phyloP scores from a whole-genome alignment of 2,888 invertebrate species.

The Anarsia innoxiella region DNA sequence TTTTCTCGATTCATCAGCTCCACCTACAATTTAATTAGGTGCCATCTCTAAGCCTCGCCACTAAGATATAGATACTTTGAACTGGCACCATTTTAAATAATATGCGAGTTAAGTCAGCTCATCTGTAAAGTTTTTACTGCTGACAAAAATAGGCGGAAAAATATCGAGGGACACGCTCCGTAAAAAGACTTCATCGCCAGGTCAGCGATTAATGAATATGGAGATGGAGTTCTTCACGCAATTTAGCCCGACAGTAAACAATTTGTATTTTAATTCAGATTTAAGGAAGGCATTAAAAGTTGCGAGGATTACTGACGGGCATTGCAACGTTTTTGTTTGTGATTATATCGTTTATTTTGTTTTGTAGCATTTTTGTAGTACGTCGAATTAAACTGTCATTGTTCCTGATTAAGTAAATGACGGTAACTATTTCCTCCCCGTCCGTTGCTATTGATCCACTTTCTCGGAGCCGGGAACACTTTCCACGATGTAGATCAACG shows the following conservation, averaged over 20 bases:
- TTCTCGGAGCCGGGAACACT: too few relatives aligned
- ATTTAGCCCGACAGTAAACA: conserved; percentile 54
- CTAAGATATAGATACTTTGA: neutral
- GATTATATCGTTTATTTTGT: too few relatives aligned
- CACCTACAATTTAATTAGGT: too few relatives aligned
- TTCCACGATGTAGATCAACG: too few relatives aligned
- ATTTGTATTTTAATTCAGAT: conserved; percentile 55
- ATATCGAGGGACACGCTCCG: conserved; percentile 7
- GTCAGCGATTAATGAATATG: conserved; percentile 59
- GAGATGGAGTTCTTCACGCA: conserved; percentile 51
- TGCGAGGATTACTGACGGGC: conserved; percentile 15
- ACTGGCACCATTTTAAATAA: conserved; percentile 9
- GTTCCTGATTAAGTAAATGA: too few relatives aligned
- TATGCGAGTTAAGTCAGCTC: conserved; percentile 3
- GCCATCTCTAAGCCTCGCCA: too few relatives aligned
- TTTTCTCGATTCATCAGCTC: conserved; percentile 2
- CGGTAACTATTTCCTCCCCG: too few relatives aligned
- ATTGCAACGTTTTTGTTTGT: too few relatives aligned
- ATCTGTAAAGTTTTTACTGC: conserved; percentile 9
- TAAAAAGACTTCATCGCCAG: conserved; percentile 20
- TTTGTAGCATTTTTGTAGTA: too few relatives aligned
- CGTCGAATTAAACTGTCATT: too few relatives aligned
- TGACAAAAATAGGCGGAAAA: conserved; percentile 11
- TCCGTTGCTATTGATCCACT: too few relatives aligned
- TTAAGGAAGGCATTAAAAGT: conserved; percentile 12